These are phyloP conservation scores for Drosophila infuscata DNA, from an alignment of 2,888 invertebrate genomes.

Conservation along the genomic window DNA sequence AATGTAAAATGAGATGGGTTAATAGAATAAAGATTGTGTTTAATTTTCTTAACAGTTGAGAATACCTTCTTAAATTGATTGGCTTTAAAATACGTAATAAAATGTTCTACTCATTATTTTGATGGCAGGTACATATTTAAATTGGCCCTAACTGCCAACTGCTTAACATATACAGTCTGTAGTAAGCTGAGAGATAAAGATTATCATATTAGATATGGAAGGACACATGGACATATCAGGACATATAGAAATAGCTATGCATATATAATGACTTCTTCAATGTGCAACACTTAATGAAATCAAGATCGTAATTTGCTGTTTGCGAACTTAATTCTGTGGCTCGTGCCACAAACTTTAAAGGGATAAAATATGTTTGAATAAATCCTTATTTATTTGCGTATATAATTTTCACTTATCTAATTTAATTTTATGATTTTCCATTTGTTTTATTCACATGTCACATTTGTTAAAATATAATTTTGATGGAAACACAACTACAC, in stretches of 20 bases:
- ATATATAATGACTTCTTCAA: not conserved
- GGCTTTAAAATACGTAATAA: not conserved
- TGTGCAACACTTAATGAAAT: not conserved
- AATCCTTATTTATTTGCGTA: not conserved
- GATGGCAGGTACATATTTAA: not conserved
- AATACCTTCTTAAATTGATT: not conserved
- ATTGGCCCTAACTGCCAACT: not conserved
- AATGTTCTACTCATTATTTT: not conserved
- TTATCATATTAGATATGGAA: not conserved
- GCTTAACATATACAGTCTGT: not conserved
- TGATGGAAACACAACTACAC: constrained; percentile 29
- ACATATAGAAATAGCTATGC: not conserved
- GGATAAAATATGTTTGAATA: not conserved
- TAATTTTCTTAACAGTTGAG: too few relatives aligned
- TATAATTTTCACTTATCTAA: constrained; percentile 12
- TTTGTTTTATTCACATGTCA: constrained; percentile 65
- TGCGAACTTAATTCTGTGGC: accelerated
- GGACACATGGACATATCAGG: not conserved
- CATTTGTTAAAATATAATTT: constrained; percentile 40
- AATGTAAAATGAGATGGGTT: too few relatives aligned
- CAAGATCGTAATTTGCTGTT: not conserved
- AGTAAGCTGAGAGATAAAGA: not conserved
- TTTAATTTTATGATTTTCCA: constrained; percentile 32
- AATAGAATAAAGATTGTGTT: too few relatives aligned
- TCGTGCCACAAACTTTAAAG: too few relatives aligned